Conservation (phyloP, 2,797 vertebrate species). For the Mastacembelus armatus region DNA sequence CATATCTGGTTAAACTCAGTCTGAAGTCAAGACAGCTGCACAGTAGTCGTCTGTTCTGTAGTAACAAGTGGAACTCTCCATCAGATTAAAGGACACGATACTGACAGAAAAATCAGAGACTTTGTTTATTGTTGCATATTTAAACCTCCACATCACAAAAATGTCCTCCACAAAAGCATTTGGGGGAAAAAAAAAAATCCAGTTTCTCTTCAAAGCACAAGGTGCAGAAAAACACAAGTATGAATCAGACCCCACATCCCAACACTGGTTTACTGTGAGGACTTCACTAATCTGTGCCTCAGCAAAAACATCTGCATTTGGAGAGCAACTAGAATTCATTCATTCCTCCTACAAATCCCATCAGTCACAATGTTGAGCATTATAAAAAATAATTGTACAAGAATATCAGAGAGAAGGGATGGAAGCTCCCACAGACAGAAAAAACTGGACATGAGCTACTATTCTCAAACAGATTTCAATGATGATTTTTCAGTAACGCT, state of each 20-base stretch:
- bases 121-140: slow-evolving; percentile 78
- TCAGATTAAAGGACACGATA: not conserved
- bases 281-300: slow-evolving; percentile 89
- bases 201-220: slow-evolving; percentile 76
- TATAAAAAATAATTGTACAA: slow-evolving; percentile 64
- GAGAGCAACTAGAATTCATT: slow-evolving; percentile 57
- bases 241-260: slow-evolving; percentile 92
- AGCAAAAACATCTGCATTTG: slow-evolving; percentile 63
- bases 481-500: not conserved
- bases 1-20: not conserved
- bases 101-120: slow-evolving; percentile 38
- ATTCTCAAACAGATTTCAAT: slow-evolving; percentile 12
- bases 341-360: slow-evolving; percentile 24
- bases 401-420: slow-evolving; percentile 44
- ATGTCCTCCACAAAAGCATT: slow-evolving; percentile 36
- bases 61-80: not conserved
- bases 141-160: slow-evolving; percentile 43
- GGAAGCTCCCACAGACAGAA: slow-evolving; percentile 21
- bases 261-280: slow-evolving; percentile 90
- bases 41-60: not conserved
- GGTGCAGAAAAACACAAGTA: slow-evolving; percentile 77
- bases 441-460: slow-evolving; percentile 18
- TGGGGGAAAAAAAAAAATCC: slow-evolving; percentile 36
- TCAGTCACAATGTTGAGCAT: slow-evolving; percentile 39
- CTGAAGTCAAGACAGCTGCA: not conserved